A percentile compares a stretch with the other conserved stretches of the same genome.
These are phyloP conservation scores for Diceros bicornis DNA, from an alignment of 2,797 vertebrate genomes.

Conservation along the genomic window DNA sequence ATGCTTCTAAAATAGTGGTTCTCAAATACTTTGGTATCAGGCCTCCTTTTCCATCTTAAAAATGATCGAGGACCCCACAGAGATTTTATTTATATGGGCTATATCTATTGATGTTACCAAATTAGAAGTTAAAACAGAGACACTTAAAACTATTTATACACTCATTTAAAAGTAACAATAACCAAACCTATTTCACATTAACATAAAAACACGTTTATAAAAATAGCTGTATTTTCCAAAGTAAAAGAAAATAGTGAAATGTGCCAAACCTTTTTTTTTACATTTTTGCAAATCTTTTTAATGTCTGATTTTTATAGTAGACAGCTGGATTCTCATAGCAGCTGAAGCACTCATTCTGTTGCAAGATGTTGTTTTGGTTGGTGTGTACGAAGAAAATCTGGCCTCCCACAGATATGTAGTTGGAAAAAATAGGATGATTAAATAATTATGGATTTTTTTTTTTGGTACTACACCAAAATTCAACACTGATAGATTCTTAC, in stretches of 20 bases:
- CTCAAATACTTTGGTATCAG: background rate
- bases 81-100: accelerated
- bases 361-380: background rate
- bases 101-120: background rate
- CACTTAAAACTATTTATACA: background rate
- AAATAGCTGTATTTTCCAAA: background rate
- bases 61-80: background rate
- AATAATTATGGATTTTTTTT: background rate
- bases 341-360: background rate
- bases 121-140: background rate
- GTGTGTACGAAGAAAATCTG: background rate
- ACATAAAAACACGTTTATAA: background rate
- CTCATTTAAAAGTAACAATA: background rate
- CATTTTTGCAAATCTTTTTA: background rate
- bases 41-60: background rate
- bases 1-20: background rate
- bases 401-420: accelerated
- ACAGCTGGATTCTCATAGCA: background rate
- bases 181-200: background rate
- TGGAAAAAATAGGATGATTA: background rate
- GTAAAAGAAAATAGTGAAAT: background rate
- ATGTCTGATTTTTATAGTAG: background rate
- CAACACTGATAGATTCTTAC: background rate
- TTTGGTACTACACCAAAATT: background rate
- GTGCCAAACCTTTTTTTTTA: background rate